A percentile compares a stretch with the other conserved stretches of the same genome.
Conservation (phyloP, 2,888 invertebrate species). For the Onthophagus sagittarius region DNA sequence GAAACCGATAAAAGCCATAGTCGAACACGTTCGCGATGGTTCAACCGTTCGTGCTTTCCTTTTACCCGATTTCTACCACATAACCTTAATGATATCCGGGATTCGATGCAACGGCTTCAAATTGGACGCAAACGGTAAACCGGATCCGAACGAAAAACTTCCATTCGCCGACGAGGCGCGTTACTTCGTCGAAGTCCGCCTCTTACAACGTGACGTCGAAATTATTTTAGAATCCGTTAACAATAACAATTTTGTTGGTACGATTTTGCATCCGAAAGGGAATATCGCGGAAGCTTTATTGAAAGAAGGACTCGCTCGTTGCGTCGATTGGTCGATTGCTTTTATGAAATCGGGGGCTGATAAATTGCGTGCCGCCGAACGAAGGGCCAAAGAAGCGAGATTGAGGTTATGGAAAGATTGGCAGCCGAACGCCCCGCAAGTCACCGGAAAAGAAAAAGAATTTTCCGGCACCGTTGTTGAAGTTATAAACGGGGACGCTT, state of each 20-base stretch:
- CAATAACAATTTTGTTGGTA: constrained; percentile 91
- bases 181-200: constrained; percentile 85
- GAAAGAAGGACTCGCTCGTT: constrained; percentile 86
- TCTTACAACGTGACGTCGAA: constrained; percentile 88
- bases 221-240: constrained; percentile 88
- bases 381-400: constrained; percentile 80
- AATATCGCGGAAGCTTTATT: constrained; percentile 89
- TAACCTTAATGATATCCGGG: constrained; percentile 94
- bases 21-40: constrained; percentile 97
- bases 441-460: constrained; percentile 76
- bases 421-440: constrained; percentile 67
- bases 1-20: constrained; percentile 86
- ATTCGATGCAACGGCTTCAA: constrained; percentile 83
- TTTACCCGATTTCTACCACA: constrained; percentile 84
- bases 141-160: constrained; percentile 63
- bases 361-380: constrained; percentile 79
- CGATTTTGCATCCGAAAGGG: constrained; percentile 84
- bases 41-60: constrained; percentile 91
- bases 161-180: constrained; percentile 87
- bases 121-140: constrained; percentile 67
- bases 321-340: constrained; percentile 90
- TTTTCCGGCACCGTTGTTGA: constrained; percentile 82
- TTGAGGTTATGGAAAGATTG: constrained; percentile 91
- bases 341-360: constrained; percentile 78
- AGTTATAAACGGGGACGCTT: constrained; percentile 90